These are phyloP conservation scores for Ursus arctos DNA, from an alignment of 2,113 vertebrate genomes.

Conservation along the genomic window DNA sequence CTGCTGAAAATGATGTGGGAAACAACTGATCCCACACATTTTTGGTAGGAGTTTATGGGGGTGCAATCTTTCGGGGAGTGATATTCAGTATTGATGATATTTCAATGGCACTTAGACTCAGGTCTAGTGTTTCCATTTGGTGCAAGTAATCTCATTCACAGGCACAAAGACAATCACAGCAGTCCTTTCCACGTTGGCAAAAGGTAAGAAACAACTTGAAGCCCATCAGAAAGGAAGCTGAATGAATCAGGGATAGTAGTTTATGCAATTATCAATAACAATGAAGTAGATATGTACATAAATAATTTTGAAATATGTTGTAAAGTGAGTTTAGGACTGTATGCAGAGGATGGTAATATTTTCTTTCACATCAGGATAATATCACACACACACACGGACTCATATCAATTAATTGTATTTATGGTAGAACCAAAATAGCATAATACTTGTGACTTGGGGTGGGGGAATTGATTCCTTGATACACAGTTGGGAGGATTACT, in stretches of 20 bases:
- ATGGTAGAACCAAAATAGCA: not conserved
- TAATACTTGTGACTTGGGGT: rapidly evolving
- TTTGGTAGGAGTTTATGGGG: not conserved
- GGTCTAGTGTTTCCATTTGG: not conserved
- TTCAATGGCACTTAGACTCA: not conserved
- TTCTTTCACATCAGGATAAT: not conserved
- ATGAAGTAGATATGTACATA: not conserved
- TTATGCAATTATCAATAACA: not conserved
- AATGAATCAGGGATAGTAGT: not conserved
- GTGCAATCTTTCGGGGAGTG: not conserved
- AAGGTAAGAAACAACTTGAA: not conserved
- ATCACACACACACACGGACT: no score
- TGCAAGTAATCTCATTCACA: not conserved
- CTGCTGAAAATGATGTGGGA: not conserved
- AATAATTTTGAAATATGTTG: not conserved
- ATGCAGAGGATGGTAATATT: not conserved
- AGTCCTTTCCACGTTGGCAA: not conserved
- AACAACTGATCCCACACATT: not conserved
- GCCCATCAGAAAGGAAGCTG: not conserved
- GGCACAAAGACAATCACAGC: not conserved
- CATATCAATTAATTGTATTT: not conserved
- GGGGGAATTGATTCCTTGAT: not conserved
- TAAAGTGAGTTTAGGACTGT: not conserved
- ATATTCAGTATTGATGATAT: not conserved
- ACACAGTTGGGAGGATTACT: not conserved